A percentile compares a stretch with the other conserved stretches of the same genome.
These are phyloP conservation scores for Eulemur macaco DNA, from an alignment of 2,113 vertebrate genomes.

Conservation along the genomic window DNA sequence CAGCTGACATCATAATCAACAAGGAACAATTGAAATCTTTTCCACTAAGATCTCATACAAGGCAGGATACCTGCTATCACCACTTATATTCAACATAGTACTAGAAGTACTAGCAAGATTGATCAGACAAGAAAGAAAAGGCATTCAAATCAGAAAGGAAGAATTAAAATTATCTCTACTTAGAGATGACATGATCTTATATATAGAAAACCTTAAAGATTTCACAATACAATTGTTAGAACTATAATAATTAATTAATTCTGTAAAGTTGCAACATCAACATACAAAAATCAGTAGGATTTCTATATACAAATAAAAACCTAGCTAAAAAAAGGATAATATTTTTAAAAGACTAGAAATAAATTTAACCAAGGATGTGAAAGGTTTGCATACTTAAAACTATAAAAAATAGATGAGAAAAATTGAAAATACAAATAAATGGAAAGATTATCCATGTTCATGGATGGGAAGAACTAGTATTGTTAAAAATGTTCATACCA, in stretches of 20 bases:
- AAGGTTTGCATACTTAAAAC: not conserved
- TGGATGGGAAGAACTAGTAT: not conserved
- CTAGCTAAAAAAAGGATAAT: not conserved
- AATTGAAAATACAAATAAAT: not conserved
- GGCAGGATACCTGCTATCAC: not conserved
- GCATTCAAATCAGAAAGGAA: not conserved
- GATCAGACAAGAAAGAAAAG: not conserved
- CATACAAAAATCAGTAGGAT: not conserved
- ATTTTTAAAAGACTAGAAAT: not conserved
- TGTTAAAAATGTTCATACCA: not conserved
- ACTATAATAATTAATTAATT: not conserved
- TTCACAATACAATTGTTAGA: not conserved
- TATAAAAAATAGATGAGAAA: not conserved
- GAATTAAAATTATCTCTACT: not conserved
- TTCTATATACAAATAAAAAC: not conserved
- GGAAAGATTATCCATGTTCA: not conserved
- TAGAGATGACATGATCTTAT: not conserved
- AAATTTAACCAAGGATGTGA: not conserved
- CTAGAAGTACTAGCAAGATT: not conserved
- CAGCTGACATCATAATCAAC: not conserved
- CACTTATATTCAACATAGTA: not conserved
- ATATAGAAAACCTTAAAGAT: not conserved
- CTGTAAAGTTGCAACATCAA: not conserved
- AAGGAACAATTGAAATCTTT: not conserved
- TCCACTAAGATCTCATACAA: not conserved